A percentile compares a stretch with the other conserved stretches of the same genome.
Evolutionary conservation across 2,797 vertebrate species (phyloP).

Genomic region (Uromys caudimaculatus): DNA sequence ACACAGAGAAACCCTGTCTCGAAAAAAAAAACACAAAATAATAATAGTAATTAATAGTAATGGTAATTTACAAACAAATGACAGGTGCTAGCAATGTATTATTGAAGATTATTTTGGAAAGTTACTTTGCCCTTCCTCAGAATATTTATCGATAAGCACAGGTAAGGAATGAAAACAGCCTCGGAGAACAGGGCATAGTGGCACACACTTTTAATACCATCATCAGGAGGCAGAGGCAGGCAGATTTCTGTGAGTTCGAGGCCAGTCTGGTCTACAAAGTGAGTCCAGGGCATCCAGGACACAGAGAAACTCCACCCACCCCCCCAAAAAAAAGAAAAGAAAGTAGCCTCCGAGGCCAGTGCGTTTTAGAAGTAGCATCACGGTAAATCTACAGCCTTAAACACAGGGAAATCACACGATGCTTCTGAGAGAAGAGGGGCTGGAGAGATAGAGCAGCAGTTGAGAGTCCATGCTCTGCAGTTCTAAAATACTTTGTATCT

Average conservation of each 20-base stretch:
- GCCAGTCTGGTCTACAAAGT: background rate
- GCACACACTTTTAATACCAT: background rate
- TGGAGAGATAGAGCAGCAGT: background rate
- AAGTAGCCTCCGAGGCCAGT: background rate
- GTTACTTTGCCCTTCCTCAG: background rate
- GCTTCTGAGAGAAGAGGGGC: slow-evolving; percentile 42
- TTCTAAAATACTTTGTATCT: background rate
- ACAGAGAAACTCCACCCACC: background rate
- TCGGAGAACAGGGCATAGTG: background rate
- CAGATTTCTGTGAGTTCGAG: background rate
- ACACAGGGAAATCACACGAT: background rate
- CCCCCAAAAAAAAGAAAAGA: background rate
- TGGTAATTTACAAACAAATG: slow-evolving; percentile 45
- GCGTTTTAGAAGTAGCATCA: slow-evolving; percentile 16
- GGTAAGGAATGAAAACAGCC: slow-evolving; percentile 26
- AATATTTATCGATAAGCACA: background rate
- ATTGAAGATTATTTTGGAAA: slow-evolving; percentile 28
- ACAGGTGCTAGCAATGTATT: background rate
- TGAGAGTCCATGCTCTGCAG: background rate
- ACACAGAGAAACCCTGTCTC: too few relatives aligned
- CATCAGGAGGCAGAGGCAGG: background rate
- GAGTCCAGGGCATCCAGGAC: background rate
- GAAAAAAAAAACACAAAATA: too few relatives aligned
- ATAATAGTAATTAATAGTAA: background rate
- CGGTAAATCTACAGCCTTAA: background rate